These are phyloP conservation scores for Trichechus manatus DNA, from an alignment of 2,113 vertebrate genomes.

Conservation along the genomic window DNA sequence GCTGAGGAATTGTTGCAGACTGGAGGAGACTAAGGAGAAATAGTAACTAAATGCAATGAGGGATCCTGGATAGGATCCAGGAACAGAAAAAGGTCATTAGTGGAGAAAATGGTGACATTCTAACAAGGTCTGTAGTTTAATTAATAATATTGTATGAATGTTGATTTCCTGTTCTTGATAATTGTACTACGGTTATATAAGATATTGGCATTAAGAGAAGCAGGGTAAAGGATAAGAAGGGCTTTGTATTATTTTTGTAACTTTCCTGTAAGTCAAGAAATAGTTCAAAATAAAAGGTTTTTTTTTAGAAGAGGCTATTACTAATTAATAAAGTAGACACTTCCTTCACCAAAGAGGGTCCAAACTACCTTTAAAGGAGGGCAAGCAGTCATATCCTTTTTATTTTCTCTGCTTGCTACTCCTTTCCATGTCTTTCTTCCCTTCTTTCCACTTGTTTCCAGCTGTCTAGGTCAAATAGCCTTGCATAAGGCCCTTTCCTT, in stretches of 20 bases:
- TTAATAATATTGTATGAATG: constrained; percentile 50
- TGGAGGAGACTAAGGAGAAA: background rate
- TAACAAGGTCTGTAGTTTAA: constrained; percentile 37
- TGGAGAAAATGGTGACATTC: background rate
- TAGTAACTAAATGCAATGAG: background rate
- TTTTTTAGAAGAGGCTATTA: background rate
- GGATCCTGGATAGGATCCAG: background rate
- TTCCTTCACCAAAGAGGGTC: constrained; percentile 18
- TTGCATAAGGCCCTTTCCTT: background rate
- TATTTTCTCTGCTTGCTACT: background rate
- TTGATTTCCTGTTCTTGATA: constrained; percentile 48
- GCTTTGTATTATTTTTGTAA: constrained; percentile 41
- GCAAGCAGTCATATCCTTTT: background rate
- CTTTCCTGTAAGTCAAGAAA: constrained; percentile 36
- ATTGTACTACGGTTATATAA: background rate
- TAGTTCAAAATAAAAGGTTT: background rate
- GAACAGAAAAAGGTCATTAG: background rate
- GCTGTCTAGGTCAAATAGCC: background rate
- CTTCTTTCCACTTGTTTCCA: background rate
- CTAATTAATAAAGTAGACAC: background rate
- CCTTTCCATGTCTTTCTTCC: background rate
- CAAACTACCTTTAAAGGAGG: constrained; percentile 26
- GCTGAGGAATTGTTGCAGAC: background rate
- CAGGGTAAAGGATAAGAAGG: background rate
- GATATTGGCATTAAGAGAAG: background rate